A percentile compares a stretch with the other conserved stretches of the same genome.
Evolutionary conservation across 2,113 vertebrate species (phyloP).

Genomic region (Bettongia penicillata): DNA sequence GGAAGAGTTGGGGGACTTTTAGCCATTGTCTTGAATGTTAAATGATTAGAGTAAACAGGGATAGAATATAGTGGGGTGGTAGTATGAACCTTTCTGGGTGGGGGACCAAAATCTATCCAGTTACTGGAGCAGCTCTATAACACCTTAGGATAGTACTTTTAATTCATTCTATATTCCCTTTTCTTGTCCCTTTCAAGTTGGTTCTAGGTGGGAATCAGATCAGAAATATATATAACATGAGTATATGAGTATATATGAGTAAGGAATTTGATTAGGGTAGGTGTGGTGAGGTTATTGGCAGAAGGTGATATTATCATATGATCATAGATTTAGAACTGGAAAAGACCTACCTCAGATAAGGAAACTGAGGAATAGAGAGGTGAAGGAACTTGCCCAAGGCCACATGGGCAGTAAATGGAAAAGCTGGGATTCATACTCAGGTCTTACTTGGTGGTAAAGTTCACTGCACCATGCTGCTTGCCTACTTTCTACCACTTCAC

Average conservation of each 20-base stretch:
- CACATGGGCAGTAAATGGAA: not conserved
- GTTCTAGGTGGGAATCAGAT: not conserved
- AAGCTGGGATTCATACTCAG: not conserved
- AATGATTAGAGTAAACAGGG: not conserved
- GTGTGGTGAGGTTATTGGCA: not conserved
- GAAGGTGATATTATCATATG: not conserved
- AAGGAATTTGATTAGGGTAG: not conserved
- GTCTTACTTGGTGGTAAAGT: not conserved
- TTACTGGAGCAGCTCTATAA: not conserved
- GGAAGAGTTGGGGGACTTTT: not conserved
- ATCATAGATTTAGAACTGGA: not conserved
- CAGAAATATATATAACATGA: not conserved
- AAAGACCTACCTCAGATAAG: not conserved
- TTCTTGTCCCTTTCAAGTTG: not conserved
- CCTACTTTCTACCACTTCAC: not conserved
- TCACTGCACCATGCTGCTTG: fast-evolving
- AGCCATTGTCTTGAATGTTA: constrained; percentile 2
- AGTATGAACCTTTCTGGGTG: not conserved
- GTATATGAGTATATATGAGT: too few species aligned
- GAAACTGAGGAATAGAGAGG: not conserved
- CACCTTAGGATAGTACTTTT: not conserved
- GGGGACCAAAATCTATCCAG: not conserved
- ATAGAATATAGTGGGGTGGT: not conserved
- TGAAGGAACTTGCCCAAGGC: constrained; percentile 5
- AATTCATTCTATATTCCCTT: not conserved